Evolutionary conservation across 1,140 invertebrate species (phyloP).

Genomic region (Lepidurus apus): DNA sequence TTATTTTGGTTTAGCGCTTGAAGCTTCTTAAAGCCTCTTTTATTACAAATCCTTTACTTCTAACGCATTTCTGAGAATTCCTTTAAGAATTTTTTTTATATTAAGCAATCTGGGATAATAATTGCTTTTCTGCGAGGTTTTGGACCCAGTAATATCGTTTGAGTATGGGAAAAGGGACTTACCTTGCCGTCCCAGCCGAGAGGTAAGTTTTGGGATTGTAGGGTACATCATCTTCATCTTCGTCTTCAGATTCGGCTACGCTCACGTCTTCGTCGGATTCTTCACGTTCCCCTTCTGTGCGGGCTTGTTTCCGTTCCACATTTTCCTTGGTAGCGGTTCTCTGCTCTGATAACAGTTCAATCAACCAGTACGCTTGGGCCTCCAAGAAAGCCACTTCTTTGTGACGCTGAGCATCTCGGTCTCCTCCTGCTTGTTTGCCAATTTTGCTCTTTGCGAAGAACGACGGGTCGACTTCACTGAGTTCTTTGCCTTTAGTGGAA

Average conservation of each 20-base stretch:
- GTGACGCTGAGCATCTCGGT: slow-evolving; percentile 61
- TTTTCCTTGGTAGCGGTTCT: slow-evolving; percentile 91
- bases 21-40: background rate
- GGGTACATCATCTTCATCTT: slow-evolving; percentile 88
- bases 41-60: slow-evolving; percentile 12
- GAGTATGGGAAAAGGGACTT: slow-evolving; percentile 32
- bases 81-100: background rate
- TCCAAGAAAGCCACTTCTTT: slow-evolving; percentile 80
- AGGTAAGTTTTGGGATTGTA: slow-evolving; percentile 99
- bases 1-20: no score
- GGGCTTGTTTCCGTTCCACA: slow-evolving; percentile 94
- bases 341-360: slow-evolving; percentile 75
- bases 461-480: slow-evolving; percentile 73
- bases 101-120: slow-evolving; percentile 26
- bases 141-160: background rate
- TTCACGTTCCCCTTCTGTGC: slow-evolving; percentile 88
- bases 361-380: slow-evolving; percentile 79
- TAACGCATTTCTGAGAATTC: background rate
- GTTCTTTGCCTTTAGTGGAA: slow-evolving; percentile 87
- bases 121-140: background rate
- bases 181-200: slow-evolving; percentile 99
- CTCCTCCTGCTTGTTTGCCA: slow-evolving; percentile 57
- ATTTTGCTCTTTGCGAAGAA: slow-evolving; percentile 74
- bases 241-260: slow-evolving; percentile 76
- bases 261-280: slow-evolving; percentile 88